Base-by-base conservation (phyloP, 2,888 invertebrate genomes). In the Tetragonula carbonaria region DNA sequence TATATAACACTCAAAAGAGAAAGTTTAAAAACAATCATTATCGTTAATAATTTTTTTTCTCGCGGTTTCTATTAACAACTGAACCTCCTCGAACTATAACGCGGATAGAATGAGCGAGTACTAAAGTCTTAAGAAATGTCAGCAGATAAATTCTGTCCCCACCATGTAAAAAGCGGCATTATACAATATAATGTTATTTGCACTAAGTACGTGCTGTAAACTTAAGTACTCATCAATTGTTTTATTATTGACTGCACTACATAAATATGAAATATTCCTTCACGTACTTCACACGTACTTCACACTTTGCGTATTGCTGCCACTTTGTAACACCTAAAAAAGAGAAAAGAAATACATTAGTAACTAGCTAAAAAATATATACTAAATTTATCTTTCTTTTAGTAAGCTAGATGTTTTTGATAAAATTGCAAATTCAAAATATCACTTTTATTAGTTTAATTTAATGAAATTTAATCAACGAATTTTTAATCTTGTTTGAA, bases 91-190 rank as follows among this genome's bases (percentile, higher is more conserved):
- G 63, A 82, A 76, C 55, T 59, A 73, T 38, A 62, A 59, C 83
- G 82, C 78, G 83, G 77, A 74, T 78, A n/a, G 74, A 77, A 50
- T 71, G n/a, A 78, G 13, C 79, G 53, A 63, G 57, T 53, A 88
- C 86, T 88, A 84, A n/a, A 63, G 38, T n/a, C 53, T 74, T 70
- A 80, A 84, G 63, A 85, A 80, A 79, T 78, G 81, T 68, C 66
- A 74, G 62, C 65, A 86, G 77, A 85, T 85, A 82, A 89, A 71
- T 84, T 62, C 76, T 68, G 81, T 86, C 87, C 88, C 88, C 89
- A 89, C 88, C 82, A 86, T 77, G 70, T 68, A 45, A 73, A 86
- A 76, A 82, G 33, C 65, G 38, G 81, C 78, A 84, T 85, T 85
- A 81, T 85, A 78, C 72, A 73, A 80, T 77, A 85, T 59, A 86